Conservation (phyloP, 2,797 vertebrate genomes). For the Threskiornis aethiopicus region DNA sequence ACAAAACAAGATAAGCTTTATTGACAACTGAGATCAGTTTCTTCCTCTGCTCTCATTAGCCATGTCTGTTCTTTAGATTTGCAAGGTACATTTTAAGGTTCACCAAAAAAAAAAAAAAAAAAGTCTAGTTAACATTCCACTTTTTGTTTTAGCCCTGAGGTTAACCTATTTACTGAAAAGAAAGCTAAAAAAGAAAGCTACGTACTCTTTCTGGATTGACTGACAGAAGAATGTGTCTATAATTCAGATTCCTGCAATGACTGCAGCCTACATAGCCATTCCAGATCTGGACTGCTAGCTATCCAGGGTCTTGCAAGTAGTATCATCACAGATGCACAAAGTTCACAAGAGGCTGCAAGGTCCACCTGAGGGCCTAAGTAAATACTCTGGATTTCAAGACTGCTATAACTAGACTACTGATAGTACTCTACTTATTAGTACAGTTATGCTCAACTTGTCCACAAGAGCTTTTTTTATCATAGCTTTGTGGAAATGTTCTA, state of each 20-base stretch:
- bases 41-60: not conserved
- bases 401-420: not conserved
- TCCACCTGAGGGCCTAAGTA: not conserved
- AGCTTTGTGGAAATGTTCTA: not conserved
- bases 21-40: constrained; percentile 16
- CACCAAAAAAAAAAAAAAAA: not conserved
- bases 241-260: not conserved
- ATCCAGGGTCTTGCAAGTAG: not conserved
- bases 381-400: not conserved
- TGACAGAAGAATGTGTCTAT: not conserved
- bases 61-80: not conserved
- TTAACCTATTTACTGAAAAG: not conserved
- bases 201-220: not conserved
- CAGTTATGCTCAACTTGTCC: not conserved
- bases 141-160: not conserved
- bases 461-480: not conserved
- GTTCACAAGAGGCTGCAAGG: not conserved
- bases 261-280: not conserved
- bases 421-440: not conserved
- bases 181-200: not conserved
- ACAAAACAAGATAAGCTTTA: not conserved
- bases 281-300: not conserved
- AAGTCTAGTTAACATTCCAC: not conserved
- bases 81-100: not conserved
- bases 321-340: not conserved